Evolutionary conservation across 2,113 vertebrate genomes (phyloP).

Genomic region (Eptesicus fuscus): DNA sequence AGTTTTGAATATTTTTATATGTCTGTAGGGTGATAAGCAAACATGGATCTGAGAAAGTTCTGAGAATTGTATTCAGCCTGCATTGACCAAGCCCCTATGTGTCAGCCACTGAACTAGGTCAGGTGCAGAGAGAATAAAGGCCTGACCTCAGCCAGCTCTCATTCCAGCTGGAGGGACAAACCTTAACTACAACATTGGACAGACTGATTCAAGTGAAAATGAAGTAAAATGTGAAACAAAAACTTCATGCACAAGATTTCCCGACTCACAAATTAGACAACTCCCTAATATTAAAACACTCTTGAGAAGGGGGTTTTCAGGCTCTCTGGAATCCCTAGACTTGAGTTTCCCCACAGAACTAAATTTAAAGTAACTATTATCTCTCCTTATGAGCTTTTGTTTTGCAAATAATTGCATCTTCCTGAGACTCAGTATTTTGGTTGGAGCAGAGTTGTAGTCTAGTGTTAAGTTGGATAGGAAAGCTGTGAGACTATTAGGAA

Average conservation of each 20-base stretch:
- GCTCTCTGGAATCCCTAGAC: neutral
- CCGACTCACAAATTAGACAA: neutral
- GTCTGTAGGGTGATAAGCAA: neutral
- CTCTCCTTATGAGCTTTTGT: neutral
- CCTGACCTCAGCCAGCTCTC: neutral
- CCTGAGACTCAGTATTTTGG: neutral
- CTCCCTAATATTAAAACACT: neutral
- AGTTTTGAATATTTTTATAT: neutral
- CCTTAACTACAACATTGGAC: neutral
- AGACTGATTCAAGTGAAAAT: neutral
- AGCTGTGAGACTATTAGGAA: neutral
- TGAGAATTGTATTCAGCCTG: neutral
- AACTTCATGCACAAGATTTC: neutral
- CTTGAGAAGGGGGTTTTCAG: neutral
- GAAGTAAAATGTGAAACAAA: neutral
- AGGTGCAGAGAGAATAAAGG: neutral
- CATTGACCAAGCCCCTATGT: neutral
- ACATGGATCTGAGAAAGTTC: constrained; percentile 16
- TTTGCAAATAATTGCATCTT: neutral
- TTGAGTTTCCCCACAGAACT: neutral
- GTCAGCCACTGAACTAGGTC: neutral
- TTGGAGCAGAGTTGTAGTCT: neutral
- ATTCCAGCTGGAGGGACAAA: neutral
- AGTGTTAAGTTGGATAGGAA: neutral
- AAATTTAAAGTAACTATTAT: neutral